Evolutionary conservation across 2,113 vertebrate genomes (phyloP).

Genomic region (Triplophysa rosa): DNA sequence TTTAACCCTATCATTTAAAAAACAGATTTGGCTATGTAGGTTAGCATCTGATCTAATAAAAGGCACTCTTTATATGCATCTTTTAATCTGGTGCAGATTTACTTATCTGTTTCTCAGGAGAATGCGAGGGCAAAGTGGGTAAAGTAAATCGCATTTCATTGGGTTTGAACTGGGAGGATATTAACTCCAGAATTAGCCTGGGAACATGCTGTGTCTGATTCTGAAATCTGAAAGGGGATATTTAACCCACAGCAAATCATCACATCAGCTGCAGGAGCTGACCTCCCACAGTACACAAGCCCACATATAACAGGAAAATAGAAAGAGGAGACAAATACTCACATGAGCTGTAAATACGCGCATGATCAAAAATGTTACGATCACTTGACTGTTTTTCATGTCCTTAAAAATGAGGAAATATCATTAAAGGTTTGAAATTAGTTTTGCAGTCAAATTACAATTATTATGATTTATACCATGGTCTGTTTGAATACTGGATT

Average conservation of each 20-base stretch:
- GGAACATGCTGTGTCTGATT: conserved; percentile 42
- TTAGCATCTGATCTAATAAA: conserved; percentile 5
- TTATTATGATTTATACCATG: no score
- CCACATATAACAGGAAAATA: conserved; percentile 32
- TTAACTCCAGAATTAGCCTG: conserved; percentile 42
- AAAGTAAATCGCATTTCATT: conserved; percentile 53
- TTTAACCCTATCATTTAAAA: conserved; percentile 10
- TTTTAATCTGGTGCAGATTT: conserved; percentile 27
- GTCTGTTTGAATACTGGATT: no score
- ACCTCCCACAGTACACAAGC: conserved; percentile 64
- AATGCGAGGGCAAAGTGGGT: conserved; percentile 41
- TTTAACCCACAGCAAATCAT: conserved; percentile 61
- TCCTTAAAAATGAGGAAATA: no score
- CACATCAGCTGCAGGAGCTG: conserved; percentile 52
- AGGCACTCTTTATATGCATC: not conserved
- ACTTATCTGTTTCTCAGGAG: conserved; percentile 12
- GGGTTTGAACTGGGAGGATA: conserved; percentile 28
- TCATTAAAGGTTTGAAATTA: no score
- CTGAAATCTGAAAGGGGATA: conserved; percentile 25
- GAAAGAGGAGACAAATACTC: not conserved
- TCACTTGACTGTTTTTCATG: no score
- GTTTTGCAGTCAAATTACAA: no score
- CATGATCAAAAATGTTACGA: no score
- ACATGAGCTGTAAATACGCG: no score
- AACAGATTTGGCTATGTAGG: conserved; percentile 26